Base-by-base conservation (phyloP, 1,140 invertebrate genomes). In the Akabosia matsudoensis region DNA sequence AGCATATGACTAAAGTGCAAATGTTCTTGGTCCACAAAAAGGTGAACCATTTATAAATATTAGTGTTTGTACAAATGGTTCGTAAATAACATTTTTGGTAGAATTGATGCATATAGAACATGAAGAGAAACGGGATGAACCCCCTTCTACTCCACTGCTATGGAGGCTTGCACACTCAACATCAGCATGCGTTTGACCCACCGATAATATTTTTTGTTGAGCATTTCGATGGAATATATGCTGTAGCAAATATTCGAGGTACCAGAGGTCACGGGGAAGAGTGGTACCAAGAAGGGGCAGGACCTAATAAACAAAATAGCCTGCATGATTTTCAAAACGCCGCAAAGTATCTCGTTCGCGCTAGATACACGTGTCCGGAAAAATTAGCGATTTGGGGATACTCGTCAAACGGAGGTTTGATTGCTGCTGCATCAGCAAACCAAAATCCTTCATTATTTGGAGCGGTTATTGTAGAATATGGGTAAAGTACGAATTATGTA, bases 311-410 rank as follows among this genome's bases (percentile, higher is more conserved):
- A 84, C 97, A 99, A 86, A 99, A 99, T 87, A 92, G 92, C 45
- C 99, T 99, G 85, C 92, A 98, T 86, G 97, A 99, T 86, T 98
- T 99, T 85, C 92, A 95, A 83, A 86, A 89, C 77, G 96, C 96
- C 26, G 97, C 94, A 0, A 91, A 97, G 85, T 97, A 94, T 87
- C 88, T 99, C 14, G 89, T 97, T 34, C 82, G 88, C 16, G 88
- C 94, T 78, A 90, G 91, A 18, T 98, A 97, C 84, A 97, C 96
- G 0, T 87, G 84, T 26, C 85, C 89, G 1, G n/a, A 22, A 70
- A 92, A 92, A 85, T 86, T 99, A 45, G 90, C 90, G 0, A 97
- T 97, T 80, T 92, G 97, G 85, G 97, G 97, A 61, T 28, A 26
- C 16, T 79, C 75, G 22, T 45, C n/a, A n/a, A 80, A 80, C 33